These are phyloP conservation scores for Drosophila anomalipes DNA, from an alignment of 2,888 invertebrate species.

Conservation along the genomic window DNA sequence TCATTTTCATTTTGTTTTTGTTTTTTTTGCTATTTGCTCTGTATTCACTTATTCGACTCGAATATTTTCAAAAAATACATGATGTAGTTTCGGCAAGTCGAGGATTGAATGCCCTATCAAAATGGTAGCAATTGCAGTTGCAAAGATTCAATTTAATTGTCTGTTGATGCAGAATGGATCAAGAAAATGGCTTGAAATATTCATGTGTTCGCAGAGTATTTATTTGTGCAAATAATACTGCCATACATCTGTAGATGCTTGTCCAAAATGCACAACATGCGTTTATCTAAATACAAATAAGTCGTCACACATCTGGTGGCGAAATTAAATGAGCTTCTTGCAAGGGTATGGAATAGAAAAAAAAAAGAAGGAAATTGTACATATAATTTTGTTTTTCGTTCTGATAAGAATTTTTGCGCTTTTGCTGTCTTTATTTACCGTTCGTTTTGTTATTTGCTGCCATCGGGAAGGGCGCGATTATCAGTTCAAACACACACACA, in stretches of 20 bases:
- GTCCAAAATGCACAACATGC: too few species aligned
- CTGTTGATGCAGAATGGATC: background rate
- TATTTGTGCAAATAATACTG: background rate
- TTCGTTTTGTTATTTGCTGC: constrained; percentile 18
- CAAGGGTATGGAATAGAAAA: constrained; percentile 10
- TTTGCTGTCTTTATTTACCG: constrained; percentile 22
- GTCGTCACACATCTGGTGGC: background rate
- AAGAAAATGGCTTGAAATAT: background rate
- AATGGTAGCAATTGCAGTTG: too few species aligned
- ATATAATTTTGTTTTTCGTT: constrained; percentile 15
- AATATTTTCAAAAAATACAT: constrained; percentile 13
- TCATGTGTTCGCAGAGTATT: background rate
- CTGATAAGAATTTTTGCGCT: constrained; percentile 55
- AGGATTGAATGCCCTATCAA: background rate
- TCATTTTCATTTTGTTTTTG: background rate
- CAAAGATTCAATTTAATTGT: background rate
- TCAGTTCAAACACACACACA: constrained; percentile 30
- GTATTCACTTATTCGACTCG: constrained; percentile 27
- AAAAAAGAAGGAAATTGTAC: background rate
- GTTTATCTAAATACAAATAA: background rate
- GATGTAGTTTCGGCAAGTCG: background rate
- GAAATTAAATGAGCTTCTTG: background rate
- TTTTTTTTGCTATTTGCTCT: background rate
- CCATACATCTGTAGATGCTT: background rate
- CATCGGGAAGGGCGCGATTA: constrained; percentile 28